Evolutionary conservation across 2,797 vertebrate species (phyloP).

Genomic region (Thunnus albacares): DNA sequence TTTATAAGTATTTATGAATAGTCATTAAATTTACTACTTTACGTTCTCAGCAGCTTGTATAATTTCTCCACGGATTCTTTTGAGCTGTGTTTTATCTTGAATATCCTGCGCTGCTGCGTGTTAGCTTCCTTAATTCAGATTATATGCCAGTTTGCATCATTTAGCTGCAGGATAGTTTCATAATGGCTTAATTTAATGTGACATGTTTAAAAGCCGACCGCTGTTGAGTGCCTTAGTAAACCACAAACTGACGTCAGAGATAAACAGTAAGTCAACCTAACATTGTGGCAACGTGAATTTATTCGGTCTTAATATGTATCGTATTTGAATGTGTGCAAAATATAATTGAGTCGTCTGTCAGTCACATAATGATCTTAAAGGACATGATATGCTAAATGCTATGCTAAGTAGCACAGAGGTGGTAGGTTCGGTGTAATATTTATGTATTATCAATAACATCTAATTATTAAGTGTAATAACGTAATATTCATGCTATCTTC

Average conservation of each 20-base stretch:
- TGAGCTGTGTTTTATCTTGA: neutral
- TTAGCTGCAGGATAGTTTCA: neutral
- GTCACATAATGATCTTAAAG: neutral
- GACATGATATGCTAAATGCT: too few species aligned
- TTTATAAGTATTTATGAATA: neutral
- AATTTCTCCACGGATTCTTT: neutral
- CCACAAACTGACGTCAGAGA: constrained; percentile 29
- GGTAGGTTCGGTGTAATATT: neutral
- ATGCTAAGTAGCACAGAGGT: neutral
- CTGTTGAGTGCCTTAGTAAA: constrained; percentile 69
- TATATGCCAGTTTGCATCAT: constrained; percentile 1
- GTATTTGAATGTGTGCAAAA: neutral
- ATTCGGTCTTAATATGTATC: neutral
- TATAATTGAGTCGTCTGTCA: neutral
- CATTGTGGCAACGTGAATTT: neutral
- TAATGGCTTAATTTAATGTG: constrained; percentile 38
- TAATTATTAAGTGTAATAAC: too few species aligned
- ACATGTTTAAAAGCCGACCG: constrained; percentile 64
- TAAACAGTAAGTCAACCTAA: constrained; percentile 60
- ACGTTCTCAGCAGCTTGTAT: neutral
- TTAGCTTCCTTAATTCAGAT: constrained; percentile 23
- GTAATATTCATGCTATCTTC: neutral
- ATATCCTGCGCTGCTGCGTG: neutral
- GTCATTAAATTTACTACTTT: neutral
- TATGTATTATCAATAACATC: neutral